Conservation (phyloP, 2,113 vertebrate genomes). For the Danionella cerebrum region DNA sequence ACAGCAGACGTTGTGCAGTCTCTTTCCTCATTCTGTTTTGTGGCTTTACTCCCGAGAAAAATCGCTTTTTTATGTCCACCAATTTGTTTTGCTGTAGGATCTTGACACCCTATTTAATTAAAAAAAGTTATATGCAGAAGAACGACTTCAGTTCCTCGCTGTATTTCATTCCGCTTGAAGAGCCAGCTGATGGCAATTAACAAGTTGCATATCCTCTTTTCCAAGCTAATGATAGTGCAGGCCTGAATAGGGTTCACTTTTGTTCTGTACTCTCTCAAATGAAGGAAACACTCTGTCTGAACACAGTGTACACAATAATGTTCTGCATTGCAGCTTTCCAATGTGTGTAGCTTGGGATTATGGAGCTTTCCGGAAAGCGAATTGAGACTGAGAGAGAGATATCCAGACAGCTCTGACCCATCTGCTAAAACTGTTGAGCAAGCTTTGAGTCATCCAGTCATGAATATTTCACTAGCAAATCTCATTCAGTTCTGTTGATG, state of each 20-base stretch:
- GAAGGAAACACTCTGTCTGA: not conserved
- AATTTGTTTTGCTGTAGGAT: too few relatives aligned
- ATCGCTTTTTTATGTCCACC: too few relatives aligned
- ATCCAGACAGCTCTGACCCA: constrained; percentile 8
- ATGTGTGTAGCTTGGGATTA: not conserved
- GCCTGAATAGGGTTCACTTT: not conserved
- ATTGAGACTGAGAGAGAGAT: not conserved
- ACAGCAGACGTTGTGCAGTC: too few relatives aligned
- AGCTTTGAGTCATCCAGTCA: constrained; percentile 3
- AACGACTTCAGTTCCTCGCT: not conserved
- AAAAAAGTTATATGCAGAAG: not conserved
- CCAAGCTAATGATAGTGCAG: constrained; percentile 1
- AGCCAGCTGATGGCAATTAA: constrained; percentile 7
- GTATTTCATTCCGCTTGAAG: constrained; percentile 3
- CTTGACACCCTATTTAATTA: too few relatives aligned
- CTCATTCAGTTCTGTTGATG: not conserved
- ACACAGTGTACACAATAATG: not conserved
- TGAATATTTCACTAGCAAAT: constrained; percentile 7
- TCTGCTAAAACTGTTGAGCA: constrained; percentile 10
- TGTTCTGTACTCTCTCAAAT: not conserved
- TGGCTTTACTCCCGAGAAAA: too few relatives aligned
- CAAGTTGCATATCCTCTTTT: not conserved
- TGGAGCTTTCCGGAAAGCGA: not conserved
- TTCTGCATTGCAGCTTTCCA: not conserved
- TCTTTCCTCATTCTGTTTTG: too few relatives aligned